These are phyloP conservation scores for Planococcus citri DNA, from an alignment of 1,140 invertebrate species.

Conservation along the genomic window DNA sequence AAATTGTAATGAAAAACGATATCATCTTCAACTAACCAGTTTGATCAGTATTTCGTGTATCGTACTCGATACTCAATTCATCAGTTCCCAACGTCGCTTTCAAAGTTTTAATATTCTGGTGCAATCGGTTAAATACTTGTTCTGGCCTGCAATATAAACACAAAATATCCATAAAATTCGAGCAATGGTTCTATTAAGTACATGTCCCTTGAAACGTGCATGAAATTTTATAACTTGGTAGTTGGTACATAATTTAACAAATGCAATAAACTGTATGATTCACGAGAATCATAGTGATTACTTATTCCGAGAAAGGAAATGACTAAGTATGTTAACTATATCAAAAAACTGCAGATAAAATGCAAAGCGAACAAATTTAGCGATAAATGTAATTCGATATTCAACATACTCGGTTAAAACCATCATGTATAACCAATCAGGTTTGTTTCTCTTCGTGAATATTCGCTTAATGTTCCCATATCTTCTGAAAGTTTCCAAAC, in stretches of 20 bases:
- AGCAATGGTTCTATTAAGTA: no score
- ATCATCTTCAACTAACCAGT: background rate
- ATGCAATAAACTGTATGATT: no score
- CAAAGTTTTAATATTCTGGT: background rate
- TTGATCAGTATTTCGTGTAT: background rate
- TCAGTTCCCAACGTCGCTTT: background rate
- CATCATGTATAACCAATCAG: slow-evolving; percentile 69
- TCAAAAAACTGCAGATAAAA: no score
- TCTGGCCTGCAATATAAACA: background rate
- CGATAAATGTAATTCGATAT: background rate
- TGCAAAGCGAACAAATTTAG: no score
- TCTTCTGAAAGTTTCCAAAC: slow-evolving; percentile 46
- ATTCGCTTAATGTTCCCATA: slow-evolving; percentile 48
- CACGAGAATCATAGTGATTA: no score
- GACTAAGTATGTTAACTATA: no score
- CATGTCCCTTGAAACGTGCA: no score
- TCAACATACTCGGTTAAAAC: slow-evolving; percentile 42
- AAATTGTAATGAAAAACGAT: background rate
- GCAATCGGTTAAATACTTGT: background rate
- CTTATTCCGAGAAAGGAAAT: no score
- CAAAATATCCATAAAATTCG: no score
- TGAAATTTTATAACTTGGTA: no score
- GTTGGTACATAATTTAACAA: no score
- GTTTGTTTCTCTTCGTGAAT: slow-evolving; percentile 52
- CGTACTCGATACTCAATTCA: background rate